Evolutionary conservation across 2,797 vertebrate species (phyloP).

Genomic region (Xenopus petersii): DNA sequence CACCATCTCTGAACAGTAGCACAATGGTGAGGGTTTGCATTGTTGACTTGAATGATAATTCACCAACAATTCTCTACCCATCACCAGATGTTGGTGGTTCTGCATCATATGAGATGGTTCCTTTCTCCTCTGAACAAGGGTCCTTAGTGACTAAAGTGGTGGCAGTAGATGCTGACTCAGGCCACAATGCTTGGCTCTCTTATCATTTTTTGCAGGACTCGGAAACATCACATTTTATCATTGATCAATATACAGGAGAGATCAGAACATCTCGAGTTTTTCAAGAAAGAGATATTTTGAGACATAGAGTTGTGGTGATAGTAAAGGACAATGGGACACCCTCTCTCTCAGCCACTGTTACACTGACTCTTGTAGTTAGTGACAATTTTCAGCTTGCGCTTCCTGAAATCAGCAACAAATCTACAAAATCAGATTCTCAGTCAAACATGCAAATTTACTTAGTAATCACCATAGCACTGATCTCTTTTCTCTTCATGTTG

Average conservation of each 20-base stretch:
- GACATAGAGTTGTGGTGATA: slow-evolving; percentile 49
- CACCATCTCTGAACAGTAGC: slow-evolving; percentile 63
- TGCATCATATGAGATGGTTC: slow-evolving; percentile 59
- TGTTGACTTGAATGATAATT: slow-evolving; percentile 73
- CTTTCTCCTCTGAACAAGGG: slow-evolving; percentile 59
- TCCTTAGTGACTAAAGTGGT: slow-evolving; percentile 66
- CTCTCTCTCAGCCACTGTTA: slow-evolving; percentile 17
- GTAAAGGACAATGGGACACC: slow-evolving; percentile 42
- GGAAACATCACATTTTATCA: slow-evolving; percentile 65
- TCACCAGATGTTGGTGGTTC: slow-evolving; percentile 52
- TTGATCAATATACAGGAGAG: slow-evolving; percentile 62
- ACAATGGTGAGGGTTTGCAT: slow-evolving; percentile 63
- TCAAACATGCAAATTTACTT: slow-evolving; percentile 7
- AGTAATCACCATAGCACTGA: slow-evolving; percentile 5
- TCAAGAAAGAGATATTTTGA: slow-evolving; percentile 57
- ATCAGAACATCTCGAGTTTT: slow-evolving; percentile 62
- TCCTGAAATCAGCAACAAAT: not conserved
- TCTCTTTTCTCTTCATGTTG: slow-evolving; percentile 20
- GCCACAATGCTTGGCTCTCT: slow-evolving; percentile 75
- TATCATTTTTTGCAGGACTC: slow-evolving; percentile 69
- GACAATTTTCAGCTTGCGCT: not conserved
- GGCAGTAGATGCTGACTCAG: slow-evolving; percentile 73
- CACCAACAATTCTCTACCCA: slow-evolving; percentile 58
- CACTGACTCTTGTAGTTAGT: slow-evolving; percentile 4
- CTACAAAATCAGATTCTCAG: not conserved